These are phyloP conservation scores for Heterocephalus glaber DNA, from an alignment of 2,113 vertebrate genomes.

Conservation along the genomic window DNA sequence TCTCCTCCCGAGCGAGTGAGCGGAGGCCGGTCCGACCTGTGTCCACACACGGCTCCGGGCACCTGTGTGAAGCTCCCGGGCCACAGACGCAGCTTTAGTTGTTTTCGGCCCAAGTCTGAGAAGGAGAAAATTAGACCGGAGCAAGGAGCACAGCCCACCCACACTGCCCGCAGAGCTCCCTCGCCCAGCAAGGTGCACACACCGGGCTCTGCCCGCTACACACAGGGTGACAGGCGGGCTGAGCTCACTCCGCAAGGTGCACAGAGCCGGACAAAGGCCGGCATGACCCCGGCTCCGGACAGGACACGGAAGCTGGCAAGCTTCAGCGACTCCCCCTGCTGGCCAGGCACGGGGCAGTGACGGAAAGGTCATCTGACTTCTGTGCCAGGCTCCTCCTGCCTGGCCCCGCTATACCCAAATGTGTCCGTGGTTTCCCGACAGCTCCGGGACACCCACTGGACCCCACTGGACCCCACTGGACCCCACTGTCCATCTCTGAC, in stretches of 20 bases:
- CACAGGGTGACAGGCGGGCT: not conserved
- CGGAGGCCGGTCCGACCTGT: too few relatives aligned
- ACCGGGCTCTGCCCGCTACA: too few relatives aligned
- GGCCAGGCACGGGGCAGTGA: not conserved
- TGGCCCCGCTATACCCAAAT: not conserved
- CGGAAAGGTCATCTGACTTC: not conserved
- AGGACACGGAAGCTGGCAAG: too few relatives aligned
- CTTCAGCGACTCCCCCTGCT: too few relatives aligned
- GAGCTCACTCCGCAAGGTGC: too few relatives aligned
- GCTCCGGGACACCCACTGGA: too few relatives aligned
- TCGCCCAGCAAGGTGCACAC: too few relatives aligned
- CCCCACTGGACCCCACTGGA: not conserved
- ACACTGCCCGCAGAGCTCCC: too few relatives aligned
- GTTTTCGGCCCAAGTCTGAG: slow-evolving; percentile 16
- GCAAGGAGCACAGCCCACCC: not conserved
- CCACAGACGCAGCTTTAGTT: not conserved
- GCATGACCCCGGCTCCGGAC: too few relatives aligned
- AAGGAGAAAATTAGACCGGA: slow-evolving; percentile 34
- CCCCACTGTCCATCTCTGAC: too few relatives aligned
- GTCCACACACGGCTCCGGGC: not conserved
- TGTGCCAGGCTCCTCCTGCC: not conserved
- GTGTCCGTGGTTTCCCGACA: not conserved
- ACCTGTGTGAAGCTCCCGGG: not conserved
- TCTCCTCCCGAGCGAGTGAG: too few relatives aligned
- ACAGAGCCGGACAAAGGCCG: too few relatives aligned